Conservation (phyloP, 2,888 invertebrate species). For the Smittia aterrima region DNA sequence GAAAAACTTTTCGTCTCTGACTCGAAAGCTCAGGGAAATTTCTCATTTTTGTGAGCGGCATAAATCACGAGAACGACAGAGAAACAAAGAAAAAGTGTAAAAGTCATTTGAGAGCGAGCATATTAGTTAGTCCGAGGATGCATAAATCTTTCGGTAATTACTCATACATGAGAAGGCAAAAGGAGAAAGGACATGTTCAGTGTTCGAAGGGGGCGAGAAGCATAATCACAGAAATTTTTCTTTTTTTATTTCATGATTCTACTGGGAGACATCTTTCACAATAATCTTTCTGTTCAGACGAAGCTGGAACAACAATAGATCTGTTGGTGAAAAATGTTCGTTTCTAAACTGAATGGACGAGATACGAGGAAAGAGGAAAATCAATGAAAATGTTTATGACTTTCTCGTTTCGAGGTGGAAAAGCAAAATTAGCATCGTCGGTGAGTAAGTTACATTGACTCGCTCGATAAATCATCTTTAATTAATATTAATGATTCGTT, state of each 20-base stretch:
- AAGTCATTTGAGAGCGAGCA: conserved; percentile 17
- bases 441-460: no score
- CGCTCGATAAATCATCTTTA: background rate
- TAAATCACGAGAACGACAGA: conserved; percentile 10
- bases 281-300: conserved; percentile 29
- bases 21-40: background rate
- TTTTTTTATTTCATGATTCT: conserved; percentile 27
- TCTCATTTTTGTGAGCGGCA: background rate
- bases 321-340: conserved; percentile 2
- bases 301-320: background rate
- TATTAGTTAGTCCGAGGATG: conserved; percentile 27
- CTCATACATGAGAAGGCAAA: conserved; percentile 5
- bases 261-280: conserved; percentile 40
- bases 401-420: background rate
- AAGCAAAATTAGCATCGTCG: no score
- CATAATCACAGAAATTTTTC: conserved; percentile 17
- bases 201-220: background rate
- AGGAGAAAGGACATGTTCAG: background rate
- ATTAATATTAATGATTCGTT: background rate
- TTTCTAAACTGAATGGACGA: background rate
- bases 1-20: background rate
- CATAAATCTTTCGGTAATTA: conserved; percentile 39
- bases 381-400: background rate
- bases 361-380: background rate
- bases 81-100: conserved; percentile 16